Percentiles rank a stretch among this genome's conserved stretches.
Conservation (phyloP, 2,797 vertebrate species). For the Loris lydekkerianus region DNA sequence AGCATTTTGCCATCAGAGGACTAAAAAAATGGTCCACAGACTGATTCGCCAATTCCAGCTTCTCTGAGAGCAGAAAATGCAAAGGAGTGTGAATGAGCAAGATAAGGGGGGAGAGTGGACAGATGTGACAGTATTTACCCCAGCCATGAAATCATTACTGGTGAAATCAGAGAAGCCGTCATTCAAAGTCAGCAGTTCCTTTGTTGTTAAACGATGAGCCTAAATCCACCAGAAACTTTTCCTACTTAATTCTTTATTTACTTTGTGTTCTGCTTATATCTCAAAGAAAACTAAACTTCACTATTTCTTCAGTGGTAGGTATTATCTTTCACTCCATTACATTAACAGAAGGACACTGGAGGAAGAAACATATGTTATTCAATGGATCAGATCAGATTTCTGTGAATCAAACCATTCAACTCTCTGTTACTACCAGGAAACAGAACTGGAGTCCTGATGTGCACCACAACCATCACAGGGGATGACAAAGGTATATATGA, state of each 20-base stretch:
- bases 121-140: not conserved
- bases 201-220: constrained; percentile 21
- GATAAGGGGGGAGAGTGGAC: not conserved
- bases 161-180: not conserved
- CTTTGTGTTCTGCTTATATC: constrained; percentile 20
- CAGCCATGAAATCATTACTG: not conserved
- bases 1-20: not conserved
- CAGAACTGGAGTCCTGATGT: not conserved
- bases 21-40: not conserved
- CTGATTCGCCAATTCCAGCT: not conserved
- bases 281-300: constrained; percentile 22
- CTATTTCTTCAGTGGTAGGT: not conserved
- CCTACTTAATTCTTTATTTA: constrained; percentile 23
- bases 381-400: not conserved
- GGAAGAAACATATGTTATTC: not conserved
- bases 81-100: not conserved
- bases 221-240: not conserved
- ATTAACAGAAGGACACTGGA: not conserved
- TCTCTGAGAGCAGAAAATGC: not conserved
- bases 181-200: not conserved
- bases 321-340: not conserved
- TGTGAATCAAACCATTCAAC: not conserved
- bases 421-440: not conserved
- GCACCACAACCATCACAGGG: not conserved
- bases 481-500: not conserved